phyloP scores from a whole-genome alignment of 2,797 vertebrate genomes.

The Carcharodon carcharias region DNA sequence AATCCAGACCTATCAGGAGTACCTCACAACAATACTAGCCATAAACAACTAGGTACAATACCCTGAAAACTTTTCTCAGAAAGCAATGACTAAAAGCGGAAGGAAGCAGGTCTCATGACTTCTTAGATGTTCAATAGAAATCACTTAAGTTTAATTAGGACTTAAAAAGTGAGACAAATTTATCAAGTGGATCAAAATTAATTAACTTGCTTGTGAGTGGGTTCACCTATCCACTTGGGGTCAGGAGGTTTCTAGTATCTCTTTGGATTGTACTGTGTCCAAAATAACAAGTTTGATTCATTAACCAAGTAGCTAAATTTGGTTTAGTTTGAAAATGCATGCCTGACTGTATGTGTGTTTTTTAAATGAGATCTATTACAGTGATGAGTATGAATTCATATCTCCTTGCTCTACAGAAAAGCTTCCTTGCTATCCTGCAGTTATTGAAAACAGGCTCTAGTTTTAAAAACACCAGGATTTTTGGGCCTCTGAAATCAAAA shows the following conservation, averaged over 20 bases:
- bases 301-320: not conserved
- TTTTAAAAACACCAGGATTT: constrained; percentile 14
- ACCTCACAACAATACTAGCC: not conserved
- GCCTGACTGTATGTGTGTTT: not conserved
- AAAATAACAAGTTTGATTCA: not conserved
- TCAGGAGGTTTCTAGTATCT: not conserved
- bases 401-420: not conserved
- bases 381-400: not conserved
- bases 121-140: constrained; percentile 28
- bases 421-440: not conserved
- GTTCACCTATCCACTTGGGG: not conserved
- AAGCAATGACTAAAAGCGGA: not conserved
- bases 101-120: constrained; percentile 11
- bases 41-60: not conserved
- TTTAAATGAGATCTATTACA: not conserved
- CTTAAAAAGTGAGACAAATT: not conserved
- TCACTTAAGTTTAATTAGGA: not conserved
- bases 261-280: not conserved
- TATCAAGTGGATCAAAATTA: constrained; percentile 4
- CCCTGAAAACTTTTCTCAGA: not conserved
- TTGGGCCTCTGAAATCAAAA: constrained; percentile 9
- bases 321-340: not conserved
- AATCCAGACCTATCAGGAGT: not conserved
- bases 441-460: not conserved
- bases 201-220: not conserved